These are phyloP conservation scores for Drosophila rhopaloa DNA, from an alignment of 1,140 invertebrate species.

Conservation along the genomic window DNA sequence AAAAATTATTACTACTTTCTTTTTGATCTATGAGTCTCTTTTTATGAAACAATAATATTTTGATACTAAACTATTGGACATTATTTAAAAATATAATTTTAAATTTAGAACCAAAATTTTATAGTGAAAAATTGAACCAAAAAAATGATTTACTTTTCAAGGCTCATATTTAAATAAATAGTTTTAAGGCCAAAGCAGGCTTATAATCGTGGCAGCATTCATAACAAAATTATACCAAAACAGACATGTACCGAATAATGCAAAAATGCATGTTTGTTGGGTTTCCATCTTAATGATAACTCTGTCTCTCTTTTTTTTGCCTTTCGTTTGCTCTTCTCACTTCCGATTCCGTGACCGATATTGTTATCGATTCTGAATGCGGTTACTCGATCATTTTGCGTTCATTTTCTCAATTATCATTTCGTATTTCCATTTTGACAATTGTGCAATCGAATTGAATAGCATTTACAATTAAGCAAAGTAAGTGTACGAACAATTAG, in stretches of 20 bases:
- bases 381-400: constrained; percentile 44
- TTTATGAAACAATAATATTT: no score
- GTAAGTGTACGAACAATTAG: constrained; percentile 67
- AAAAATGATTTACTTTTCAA: no score
- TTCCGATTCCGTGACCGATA: constrained; percentile 10
- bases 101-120: no score
- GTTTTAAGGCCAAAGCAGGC: neutral
- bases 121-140: no score
- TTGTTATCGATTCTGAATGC: constrained; percentile 11
- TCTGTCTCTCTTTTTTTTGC: constrained; percentile 38
- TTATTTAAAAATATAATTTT: no score
- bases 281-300: constrained; percentile 33
- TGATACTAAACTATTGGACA: no score
- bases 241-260: constrained; percentile 16
- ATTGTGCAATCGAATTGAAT: constrained; percentile 54
- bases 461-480: constrained; percentile 83
- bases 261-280: constrained; percentile 36
- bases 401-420: constrained; percentile 59
- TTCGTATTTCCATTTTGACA: constrained; percentile 45
- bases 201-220: neutral
- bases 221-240: constrained; percentile 15
- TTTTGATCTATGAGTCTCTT: no score
- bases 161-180: neutral
- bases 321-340: constrained; percentile 63
- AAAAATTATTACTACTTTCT: no score